Evolutionary conservation across 2,888 invertebrate species (phyloP).

Genomic region (Suillia variegata): DNA sequence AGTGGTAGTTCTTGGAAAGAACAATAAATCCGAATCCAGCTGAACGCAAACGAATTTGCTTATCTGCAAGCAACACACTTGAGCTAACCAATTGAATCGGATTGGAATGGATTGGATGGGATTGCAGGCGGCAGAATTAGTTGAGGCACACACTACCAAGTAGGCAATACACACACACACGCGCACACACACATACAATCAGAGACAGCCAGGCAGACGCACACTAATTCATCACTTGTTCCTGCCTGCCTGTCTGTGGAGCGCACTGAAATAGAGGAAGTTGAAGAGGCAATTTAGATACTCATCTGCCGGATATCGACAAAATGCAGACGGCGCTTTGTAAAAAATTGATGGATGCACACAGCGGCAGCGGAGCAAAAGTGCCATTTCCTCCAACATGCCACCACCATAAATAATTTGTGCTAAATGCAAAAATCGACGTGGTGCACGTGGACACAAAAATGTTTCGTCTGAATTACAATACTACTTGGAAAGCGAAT

Average conservation of each 20-base stretch:
- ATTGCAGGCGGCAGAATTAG: too few species aligned
- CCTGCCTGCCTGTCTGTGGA: not conserved
- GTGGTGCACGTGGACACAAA: not conserved
- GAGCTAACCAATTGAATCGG: too few species aligned
- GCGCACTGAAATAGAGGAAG: not conserved
- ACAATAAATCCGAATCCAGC: too few species aligned
- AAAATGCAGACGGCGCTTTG: constrained; percentile 45
- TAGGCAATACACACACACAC: too few species aligned
- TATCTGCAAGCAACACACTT: too few species aligned
- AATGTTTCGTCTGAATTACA: constrained; percentile 1
- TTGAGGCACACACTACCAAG: too few species aligned
- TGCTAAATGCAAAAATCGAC: not conserved
- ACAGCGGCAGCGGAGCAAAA: not conserved
- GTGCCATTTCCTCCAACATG: not conserved
- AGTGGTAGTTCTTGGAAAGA: too few species aligned
- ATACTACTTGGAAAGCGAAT: not conserved
- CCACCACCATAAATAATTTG: not conserved
- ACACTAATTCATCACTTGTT: not conserved
- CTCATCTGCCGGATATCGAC: constrained; percentile 4
- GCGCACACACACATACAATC: too few species aligned
- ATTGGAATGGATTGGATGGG: too few species aligned
- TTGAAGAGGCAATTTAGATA: constrained; percentile 2
- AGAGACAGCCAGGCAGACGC: too few species aligned
- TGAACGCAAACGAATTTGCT: too few species aligned
- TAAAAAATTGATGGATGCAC: constrained; percentile 51